Base-by-base conservation (phyloP, 2,113 vertebrate genomes). In the Lampris megalopsis region DNA sequence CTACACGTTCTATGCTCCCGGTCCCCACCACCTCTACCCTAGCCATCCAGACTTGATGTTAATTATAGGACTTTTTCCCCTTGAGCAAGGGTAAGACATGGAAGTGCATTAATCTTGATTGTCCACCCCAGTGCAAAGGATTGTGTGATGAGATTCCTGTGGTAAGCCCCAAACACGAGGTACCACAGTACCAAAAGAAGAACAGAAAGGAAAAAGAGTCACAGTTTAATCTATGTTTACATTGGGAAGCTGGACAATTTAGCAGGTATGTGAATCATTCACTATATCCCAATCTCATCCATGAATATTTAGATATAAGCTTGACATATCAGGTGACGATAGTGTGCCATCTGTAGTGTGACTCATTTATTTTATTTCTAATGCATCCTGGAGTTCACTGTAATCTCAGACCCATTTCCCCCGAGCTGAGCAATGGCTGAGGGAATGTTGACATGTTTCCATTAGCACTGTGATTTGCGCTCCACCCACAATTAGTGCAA, bases 51-150 rank as follows among this genome's bases (percentile, higher is more conserved):
- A 88, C 76, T 69, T 83, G 88, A 89, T 92, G 92, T 93, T 94
- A 93, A 94, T 95, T 94, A 94, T 88, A 79, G 85, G 60, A 81
- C 63, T 81, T 81, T 82, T 58, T 36, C 66, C 87, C 84, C 57
- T 76, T 9, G 67, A 90, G 89, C 78, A 72, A 77, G 68, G 76
- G 71, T 56, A 77, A 82, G 78, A 87, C 45, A 68, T 90, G 91
- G 82, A 87, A 93, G 86, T 92, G 91, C 91, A 95, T 95, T 94
- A 91, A 94, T 94, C 93, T 93, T 91, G 87, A 92, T 92, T 93
- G 92, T 88, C 77, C 80, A 84, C 86, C 91, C 88, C 82, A 92
- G 85, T 91, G 90, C 88, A 91, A 92, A 92, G 90, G 81, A 89
- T 82, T 77, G 85, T 94, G 92, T 90, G 87, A 93, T 91, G 89